phyloP scores from a whole-genome alignment of 2,797 vertebrate species.

The Limnodromus scolopaceus region DNA sequence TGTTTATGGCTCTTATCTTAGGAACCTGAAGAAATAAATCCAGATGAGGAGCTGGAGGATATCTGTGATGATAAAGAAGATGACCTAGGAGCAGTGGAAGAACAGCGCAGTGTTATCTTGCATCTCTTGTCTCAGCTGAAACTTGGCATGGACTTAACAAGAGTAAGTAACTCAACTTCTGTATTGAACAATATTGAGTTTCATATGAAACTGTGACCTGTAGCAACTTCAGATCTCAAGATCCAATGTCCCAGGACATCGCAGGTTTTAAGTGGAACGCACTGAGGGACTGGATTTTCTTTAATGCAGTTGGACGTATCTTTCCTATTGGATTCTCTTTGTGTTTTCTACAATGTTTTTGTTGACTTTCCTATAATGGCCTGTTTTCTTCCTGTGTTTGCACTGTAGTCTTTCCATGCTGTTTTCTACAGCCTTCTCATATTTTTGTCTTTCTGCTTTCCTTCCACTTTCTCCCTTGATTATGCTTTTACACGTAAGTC shows the following conservation, averaged over 20 bases:
- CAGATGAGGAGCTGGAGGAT: conserved; percentile 92
- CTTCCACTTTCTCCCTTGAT: background rate
- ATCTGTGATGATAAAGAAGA: conserved; percentile 87
- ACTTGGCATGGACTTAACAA: conserved; percentile 98
- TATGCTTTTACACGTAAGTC: background rate
- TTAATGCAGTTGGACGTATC: background rate
- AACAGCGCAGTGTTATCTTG: conserved; percentile 96
- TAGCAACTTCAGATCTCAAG: background rate
- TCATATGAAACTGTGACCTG: background rate
- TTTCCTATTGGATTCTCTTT: background rate
- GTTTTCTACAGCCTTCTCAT: background rate
- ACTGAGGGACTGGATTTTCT: background rate
- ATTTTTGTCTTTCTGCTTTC: background rate
- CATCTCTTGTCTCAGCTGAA: conserved; percentile 98
- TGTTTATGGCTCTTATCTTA: conserved; percentile 56
- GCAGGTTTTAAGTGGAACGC: background rate
- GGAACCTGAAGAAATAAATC: conserved; percentile 91
- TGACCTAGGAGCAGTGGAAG: conserved; percentile 93
- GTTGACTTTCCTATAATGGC: background rate
- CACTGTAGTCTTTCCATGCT: background rate
- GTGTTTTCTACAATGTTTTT: background rate
- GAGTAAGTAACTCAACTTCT: conserved; percentile 80
- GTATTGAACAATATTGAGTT: background rate
- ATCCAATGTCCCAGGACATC: background rate
- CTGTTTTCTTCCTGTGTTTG: background rate